Percentiles rank a stretch among this genome's conserved stretches.
These are phyloP conservation scores for Umimayanthus kanabou DNA, from an alignment of 92 coral and sea anemone genomes.

Conservation along the genomic window DNA sequence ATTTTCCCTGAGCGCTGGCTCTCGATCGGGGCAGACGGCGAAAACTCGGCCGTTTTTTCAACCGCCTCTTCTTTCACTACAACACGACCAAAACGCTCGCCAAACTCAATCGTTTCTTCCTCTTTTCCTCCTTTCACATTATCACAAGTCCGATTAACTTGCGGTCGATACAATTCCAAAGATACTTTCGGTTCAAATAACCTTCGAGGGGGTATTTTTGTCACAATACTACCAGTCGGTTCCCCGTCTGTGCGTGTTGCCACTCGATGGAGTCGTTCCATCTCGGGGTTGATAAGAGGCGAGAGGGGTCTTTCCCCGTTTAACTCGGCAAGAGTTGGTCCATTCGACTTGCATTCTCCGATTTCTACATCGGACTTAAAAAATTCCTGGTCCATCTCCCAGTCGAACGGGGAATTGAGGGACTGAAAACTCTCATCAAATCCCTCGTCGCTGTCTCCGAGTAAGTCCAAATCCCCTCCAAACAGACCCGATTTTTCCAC, in stretches of 20 bases:
- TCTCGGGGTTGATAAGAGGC: slow-evolving; percentile 96
- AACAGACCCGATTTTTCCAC: slow-evolving; percentile 52
- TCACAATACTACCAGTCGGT: slow-evolving; percentile 47
- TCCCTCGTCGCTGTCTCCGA: slow-evolving; percentile 42
- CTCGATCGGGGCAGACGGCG: slow-evolving; percentile 27
- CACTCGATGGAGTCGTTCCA: slow-evolving; percentile 97
- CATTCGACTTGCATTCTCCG: slow-evolving; percentile 78
- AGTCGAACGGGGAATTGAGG: slow-evolving; percentile 67
- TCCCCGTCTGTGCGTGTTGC: slow-evolving; percentile 89
- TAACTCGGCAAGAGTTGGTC: slow-evolving; percentile 97
- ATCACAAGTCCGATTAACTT: slow-evolving; percentile 26
- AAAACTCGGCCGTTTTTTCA: background rate
- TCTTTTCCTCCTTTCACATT: slow-evolving; percentile 17
- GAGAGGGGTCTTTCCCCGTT: slow-evolving; percentile 92
- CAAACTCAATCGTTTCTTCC: slow-evolving; percentile 32
- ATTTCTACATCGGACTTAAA: slow-evolving; percentile 64
- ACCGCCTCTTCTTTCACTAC: slow-evolving; percentile 30
- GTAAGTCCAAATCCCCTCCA: slow-evolving; percentile 54
- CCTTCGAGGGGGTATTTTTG: slow-evolving; percentile 28
- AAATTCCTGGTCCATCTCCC: slow-evolving; percentile 94
- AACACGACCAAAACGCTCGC: slow-evolving; percentile 44
- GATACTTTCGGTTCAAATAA: slow-evolving; percentile 35
- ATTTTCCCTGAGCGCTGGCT: slow-evolving; percentile 29
- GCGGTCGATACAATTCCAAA: slow-evolving; percentile 40
- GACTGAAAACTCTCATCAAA: slow-evolving; percentile 69